Percentiles rank a stretch among this genome's conserved stretches.
Evolutionary conservation across 1,140 invertebrate genomes (phyloP).

Genomic region (Venustaconcha ellipsiformis): DNA sequence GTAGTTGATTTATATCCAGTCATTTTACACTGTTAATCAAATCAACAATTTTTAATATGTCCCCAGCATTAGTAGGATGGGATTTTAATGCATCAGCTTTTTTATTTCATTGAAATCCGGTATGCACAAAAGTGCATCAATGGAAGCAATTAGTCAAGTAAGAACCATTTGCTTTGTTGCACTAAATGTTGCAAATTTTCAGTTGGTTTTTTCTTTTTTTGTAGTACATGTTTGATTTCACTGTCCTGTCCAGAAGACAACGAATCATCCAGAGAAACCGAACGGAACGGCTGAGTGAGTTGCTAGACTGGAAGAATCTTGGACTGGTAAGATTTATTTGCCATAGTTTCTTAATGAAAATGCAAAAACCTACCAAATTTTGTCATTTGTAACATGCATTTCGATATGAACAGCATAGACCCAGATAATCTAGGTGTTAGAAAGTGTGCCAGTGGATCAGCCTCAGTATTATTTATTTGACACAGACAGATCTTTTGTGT

Average conservation of each 20-base stretch:
- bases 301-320: slow-evolving; percentile 98
- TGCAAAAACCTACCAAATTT: neutral
- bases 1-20: neutral
- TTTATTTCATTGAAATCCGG: neutral
- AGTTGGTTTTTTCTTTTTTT: slow-evolving; percentile 32
- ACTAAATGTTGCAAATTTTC: neutral
- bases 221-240: slow-evolving; percentile 90
- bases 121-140: no score
- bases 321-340: slow-evolving; percentile 80
- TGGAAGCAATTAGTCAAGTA: neutral
- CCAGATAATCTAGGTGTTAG: no score
- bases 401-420: no score
- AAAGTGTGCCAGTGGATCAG: no score
- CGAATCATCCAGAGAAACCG: slow-evolving; percentile 98
- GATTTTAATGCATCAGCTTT: neutral
- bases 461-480: no score
- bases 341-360: neutral
- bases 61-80: no score
- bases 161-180: neutral
- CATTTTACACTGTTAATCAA: neutral
- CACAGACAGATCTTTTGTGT: no score
- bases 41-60: no score
- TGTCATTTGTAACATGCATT: slow-evolving; percentile 32
- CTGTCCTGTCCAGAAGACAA: slow-evolving; percentile 90
- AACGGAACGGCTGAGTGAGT: slow-evolving; percentile 95